A percentile compares a stretch with the other conserved stretches of the same genome.
Conservation (phyloP, 1,140 invertebrate genomes). For the Pachypsylla venusta region DNA sequence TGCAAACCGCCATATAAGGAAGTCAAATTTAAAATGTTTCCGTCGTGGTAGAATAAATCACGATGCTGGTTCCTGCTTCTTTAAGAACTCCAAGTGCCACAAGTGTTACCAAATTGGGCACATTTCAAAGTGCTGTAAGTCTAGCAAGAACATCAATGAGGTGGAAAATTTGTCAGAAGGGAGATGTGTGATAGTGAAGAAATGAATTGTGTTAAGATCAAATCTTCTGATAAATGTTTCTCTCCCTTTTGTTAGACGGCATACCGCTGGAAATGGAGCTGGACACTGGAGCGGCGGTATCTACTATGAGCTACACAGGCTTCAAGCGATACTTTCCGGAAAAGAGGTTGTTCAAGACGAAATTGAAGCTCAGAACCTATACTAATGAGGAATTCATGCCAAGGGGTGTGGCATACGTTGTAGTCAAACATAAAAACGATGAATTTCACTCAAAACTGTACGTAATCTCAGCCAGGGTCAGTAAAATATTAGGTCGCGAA, state of each 20-base stretch:
- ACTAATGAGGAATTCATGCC: not conserved
- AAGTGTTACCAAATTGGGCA: conserved; percentile 4
- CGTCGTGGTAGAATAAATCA: conserved; percentile 7
- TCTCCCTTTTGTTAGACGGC: not conserved
- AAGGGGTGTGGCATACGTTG: not conserved
- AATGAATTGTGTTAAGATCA: too few relatives aligned
- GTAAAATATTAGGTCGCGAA: not conserved
- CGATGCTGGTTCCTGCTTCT: conserved; percentile 3
- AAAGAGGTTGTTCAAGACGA: not conserved
- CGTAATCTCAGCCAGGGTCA: not conserved
- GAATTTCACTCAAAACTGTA: not conserved
- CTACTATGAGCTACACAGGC: not conserved
- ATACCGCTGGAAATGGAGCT: not conserved
- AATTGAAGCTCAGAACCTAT: not conserved
- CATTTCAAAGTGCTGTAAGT: conserved; percentile 7
- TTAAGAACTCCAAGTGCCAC: conserved; percentile 3
- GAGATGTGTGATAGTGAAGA: too few relatives aligned
- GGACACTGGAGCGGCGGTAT: not conserved
- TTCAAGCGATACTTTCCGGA: not conserved
- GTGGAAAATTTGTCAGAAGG: not conserved
- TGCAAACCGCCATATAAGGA: too few relatives aligned
- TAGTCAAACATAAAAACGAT: not conserved
- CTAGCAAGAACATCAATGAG: conserved; percentile 1
- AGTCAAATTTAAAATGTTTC: not conserved
- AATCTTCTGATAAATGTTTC: not conserved